Percentiles rank a stretch among this genome's conserved stretches.
Conservation (phyloP, 2,797 vertebrate genomes). For the Gorsachius magnificus region DNA sequence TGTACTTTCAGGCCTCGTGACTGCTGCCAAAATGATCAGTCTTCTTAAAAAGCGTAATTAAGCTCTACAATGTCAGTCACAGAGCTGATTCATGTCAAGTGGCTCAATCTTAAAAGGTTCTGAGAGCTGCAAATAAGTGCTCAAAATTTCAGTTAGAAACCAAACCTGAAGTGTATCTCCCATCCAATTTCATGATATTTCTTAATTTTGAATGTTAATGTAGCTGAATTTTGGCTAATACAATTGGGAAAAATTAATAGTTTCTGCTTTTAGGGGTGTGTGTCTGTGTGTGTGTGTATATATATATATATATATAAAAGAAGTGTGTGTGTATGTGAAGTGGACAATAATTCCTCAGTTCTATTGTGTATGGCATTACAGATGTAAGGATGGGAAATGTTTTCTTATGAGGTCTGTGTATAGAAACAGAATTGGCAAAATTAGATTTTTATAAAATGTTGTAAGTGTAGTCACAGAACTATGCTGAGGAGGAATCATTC, state of each 20-base stretch:
- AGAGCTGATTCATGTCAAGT: neutral
- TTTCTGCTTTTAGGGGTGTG: neutral
- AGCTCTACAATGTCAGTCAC: neutral
- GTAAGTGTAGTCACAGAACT: neutral
- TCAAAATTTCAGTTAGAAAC: neutral
- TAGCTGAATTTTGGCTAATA: neutral
- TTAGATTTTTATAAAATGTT: neutral
- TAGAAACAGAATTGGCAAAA: neutral
- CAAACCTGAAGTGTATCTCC: neutral
- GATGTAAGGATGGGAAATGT: neutral
- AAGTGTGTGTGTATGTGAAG: fast-evolving
- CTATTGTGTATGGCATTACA: neutral
- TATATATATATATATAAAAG: fast-evolving
- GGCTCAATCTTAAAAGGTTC: neutral
- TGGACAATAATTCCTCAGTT: neutral
- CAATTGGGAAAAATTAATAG: neutral
- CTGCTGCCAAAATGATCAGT: neutral
- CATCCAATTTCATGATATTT: neutral
- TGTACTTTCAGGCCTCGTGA: neutral
- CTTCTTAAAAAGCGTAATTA: neutral
- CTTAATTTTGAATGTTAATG: neutral
- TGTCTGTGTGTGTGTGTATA: no score
- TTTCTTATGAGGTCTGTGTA: neutral
- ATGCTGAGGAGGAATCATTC: neutral
- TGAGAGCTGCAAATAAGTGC: neutral